Evolutionary conservation across 1,140 invertebrate species (phyloP), one percentile per base, ranked within the genome.

Genomic region (Lepidurus couesii): DNA sequence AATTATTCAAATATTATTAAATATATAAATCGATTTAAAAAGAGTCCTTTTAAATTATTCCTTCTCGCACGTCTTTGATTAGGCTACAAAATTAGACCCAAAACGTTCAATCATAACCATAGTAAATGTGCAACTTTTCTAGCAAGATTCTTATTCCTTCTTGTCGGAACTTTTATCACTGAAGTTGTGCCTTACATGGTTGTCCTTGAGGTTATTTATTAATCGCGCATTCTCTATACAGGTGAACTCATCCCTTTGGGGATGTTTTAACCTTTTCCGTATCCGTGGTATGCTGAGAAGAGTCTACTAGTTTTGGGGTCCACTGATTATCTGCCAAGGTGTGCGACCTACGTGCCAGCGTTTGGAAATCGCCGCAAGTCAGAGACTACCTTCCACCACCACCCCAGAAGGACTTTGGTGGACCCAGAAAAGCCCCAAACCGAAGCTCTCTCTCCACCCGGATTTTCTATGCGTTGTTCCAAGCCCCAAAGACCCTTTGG

Each of bases 271-370:
- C 53, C 53, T 65, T 65, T 65, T 65, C 53, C 53, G 53, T 65
- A 21, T 65, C 16, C n/a, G 53, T 65, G 53, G 53, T 65, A 65
- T 65, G 53, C 21, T 21, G 53, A 21, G 16, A 65, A 65, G 53
- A 13, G 53, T 65, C 53, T 65, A n/a, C n/a, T 65, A 65, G 21
- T 21, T 65, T 65, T 13, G 53, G 53, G 53, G 16, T 65, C 16
- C 21, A 21, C 16, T 65, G 53, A 65, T 65, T 65, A 65, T 65
- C 53, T 65, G n/a, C 6, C 53, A 65, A 21, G 53, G 53, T 34
- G 26, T 65, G 53, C 53, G 53, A 65, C 53, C 53, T 65, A 65
- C 53, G 53, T 65, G 53, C 53, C 53, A 65, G 53, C 53, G 21
- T 65, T 21, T 34, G 34, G 53, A 65, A 65, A 65, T 65, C n/a